These are phyloP conservation scores for Brachyptera putata DNA, from an alignment of 2,888 invertebrate genomes.

Conservation along the genomic window DNA sequence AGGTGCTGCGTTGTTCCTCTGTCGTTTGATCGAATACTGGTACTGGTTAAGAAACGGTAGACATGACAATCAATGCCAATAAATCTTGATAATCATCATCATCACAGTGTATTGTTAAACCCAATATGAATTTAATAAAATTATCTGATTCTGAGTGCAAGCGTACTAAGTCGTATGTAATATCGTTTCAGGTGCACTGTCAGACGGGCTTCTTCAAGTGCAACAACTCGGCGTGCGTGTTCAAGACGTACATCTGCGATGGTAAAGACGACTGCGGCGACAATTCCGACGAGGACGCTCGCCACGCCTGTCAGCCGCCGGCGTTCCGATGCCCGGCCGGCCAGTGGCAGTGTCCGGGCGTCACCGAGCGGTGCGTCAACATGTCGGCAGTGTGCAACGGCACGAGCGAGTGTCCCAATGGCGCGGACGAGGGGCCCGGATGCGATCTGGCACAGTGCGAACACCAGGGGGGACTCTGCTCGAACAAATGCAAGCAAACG, in stretches of 20 bases:
- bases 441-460: constrained; percentile 80
- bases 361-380: constrained; percentile 78
- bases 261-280: constrained; percentile 92
- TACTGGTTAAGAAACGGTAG: too few species aligned
- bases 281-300: constrained; percentile 77
- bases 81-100: too few species aligned
- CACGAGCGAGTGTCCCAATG: constrained; percentile 86
- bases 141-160: too few species aligned
- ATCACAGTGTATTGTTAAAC: too few species aligned
- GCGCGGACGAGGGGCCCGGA: constrained; percentile 86
- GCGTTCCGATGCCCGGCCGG: constrained; percentile 70
- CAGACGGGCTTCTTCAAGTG: constrained; percentile 78
- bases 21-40: too few species aligned
- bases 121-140: too few species aligned
- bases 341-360: constrained; percentile 84
- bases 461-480: constrained; percentile 71
- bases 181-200: constrained; percentile 65
- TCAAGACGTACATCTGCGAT: constrained; percentile 90
- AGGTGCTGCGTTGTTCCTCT: too few species aligned
- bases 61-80: too few species aligned
- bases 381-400: constrained; percentile 85
- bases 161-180: too few species aligned
- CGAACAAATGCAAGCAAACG: constrained; percentile 80
- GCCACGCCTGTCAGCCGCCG: constrained; percentile 78
- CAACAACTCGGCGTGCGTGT: constrained; percentile 81